Percentiles rank a stretch among this genome's conserved stretches.
Evolutionary conservation across 2,113 vertebrate genomes (phyloP).

Genomic region (Protobothrops flavoviridis): DNA sequence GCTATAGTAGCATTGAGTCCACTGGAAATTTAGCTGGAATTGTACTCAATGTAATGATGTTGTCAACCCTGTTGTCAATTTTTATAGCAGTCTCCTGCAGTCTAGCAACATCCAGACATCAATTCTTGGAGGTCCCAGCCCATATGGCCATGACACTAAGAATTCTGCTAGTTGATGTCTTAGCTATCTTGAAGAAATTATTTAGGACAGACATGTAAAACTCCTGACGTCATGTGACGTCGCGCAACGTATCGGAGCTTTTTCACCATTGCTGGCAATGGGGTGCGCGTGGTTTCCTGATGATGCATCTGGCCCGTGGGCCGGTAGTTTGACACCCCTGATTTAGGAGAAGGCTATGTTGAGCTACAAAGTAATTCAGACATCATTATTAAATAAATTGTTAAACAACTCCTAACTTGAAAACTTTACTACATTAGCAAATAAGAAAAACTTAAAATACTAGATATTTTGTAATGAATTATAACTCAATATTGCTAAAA

Average conservation of each 20-base stretch:
- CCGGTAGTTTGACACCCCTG: too few relatives aligned
- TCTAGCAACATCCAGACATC: not conserved
- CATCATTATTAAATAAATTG: not conserved
- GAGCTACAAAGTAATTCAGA: not conserved
- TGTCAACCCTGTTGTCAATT: not conserved
- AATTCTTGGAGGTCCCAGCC: not conserved
- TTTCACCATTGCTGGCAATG: too few relatives aligned
- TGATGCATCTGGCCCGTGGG: too few relatives aligned
- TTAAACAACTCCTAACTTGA: not conserved
- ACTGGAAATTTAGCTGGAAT: not conserved
- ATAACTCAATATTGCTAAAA: not conserved
- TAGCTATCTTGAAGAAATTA: not conserved
- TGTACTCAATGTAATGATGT: not conserved
- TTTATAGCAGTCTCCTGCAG: not conserved
- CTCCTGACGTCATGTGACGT: too few relatives aligned
- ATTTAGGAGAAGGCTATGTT: not conserved
- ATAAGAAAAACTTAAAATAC: not conserved
- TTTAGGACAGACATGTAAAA: too few relatives aligned
- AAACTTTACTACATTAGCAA: not conserved
- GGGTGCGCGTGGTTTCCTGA: too few relatives aligned
- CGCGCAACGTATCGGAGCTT: too few relatives aligned
- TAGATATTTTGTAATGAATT: not conserved
- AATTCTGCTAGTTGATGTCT: not conserved
- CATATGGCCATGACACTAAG: not conserved
- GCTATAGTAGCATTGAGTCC: not conserved